phyloP scores from a whole-genome alignment of 2,113 vertebrate genomes.

The Gallinago undulata region DNA sequence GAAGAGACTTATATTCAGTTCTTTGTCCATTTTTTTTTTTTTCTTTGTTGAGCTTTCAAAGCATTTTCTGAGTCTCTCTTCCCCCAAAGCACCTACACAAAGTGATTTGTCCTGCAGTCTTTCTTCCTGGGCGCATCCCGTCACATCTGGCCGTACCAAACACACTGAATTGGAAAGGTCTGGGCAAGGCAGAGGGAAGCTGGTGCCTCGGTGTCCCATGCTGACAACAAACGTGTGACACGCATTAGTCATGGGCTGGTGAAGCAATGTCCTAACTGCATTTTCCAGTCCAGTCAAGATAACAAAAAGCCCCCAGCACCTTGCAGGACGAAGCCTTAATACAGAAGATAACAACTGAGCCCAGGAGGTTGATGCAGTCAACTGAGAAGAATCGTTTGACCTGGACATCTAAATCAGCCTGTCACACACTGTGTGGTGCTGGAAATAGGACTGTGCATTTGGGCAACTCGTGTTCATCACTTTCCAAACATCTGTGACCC shows the following conservation, averaged over 20 bases:
- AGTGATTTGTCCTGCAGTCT: not conserved
- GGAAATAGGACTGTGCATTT: not conserved
- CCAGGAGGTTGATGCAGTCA: not conserved
- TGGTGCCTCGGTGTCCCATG: not conserved
- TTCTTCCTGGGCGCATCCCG: not conserved
- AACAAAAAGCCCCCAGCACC: not conserved
- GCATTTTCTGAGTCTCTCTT: not conserved
- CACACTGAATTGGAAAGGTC: accelerated
- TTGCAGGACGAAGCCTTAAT: not conserved
- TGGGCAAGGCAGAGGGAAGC: not conserved
- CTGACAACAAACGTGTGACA: not conserved
- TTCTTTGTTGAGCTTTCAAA: not conserved
- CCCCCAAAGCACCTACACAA: not conserved
- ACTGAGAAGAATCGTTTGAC: not conserved
- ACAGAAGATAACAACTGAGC: not conserved
- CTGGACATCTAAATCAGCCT: not conserved
- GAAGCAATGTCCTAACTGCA: not conserved
- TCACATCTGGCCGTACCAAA: not conserved
- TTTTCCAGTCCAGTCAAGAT: not conserved
- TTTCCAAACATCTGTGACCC: not conserved
- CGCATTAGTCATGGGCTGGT: not conserved
- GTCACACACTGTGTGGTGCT: not conserved
- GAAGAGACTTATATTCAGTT: not conserved
- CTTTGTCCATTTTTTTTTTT: not conserved
- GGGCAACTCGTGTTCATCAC: not conserved